Conservation (phyloP, 2,797 vertebrate species). For the Schizopygopsis pylzovi region DNA sequence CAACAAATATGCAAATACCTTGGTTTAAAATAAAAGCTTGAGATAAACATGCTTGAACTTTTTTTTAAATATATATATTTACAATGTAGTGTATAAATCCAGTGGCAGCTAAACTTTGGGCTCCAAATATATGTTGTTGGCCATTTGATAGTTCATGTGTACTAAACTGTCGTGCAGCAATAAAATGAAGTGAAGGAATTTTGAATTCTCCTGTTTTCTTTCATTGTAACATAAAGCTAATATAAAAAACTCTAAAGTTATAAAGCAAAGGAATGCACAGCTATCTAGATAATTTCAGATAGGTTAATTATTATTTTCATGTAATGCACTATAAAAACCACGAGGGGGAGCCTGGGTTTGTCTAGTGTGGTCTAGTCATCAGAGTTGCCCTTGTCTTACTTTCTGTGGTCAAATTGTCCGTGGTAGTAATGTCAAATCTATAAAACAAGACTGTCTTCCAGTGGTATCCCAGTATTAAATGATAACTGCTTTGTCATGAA, state of each 20-base stretch:
- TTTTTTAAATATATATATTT: constrained; percentile 58
- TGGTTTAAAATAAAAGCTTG: constrained; percentile 26
- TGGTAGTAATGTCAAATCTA: neutral
- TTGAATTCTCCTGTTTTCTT: neutral
- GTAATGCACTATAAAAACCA: neutral
- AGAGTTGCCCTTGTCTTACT: neutral
- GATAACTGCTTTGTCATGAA: neutral
- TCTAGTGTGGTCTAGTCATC: too few species aligned
- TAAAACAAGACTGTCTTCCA: neutral
- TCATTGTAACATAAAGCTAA: neutral
- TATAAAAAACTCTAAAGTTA: neutral
- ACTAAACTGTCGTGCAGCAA: constrained; percentile 25
- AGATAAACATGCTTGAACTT: constrained; percentile 32
- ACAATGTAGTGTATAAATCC: constrained; percentile 7
- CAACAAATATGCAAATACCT: constrained; percentile 17
- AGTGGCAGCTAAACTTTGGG: constrained; percentile 34
- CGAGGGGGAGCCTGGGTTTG: neutral
- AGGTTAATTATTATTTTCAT: neutral
- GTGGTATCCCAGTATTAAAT: neutral
- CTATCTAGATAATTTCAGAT: neutral
- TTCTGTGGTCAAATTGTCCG: neutral
- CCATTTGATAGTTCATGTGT: constrained; percentile 9
- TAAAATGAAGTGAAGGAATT: constrained; percentile 10
- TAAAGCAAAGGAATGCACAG: neutral
- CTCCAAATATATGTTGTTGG: neutral